These are phyloP conservation scores for Cinclus cinclus DNA, from an alignment of 2,113 vertebrate species.

Conservation along the genomic window DNA sequence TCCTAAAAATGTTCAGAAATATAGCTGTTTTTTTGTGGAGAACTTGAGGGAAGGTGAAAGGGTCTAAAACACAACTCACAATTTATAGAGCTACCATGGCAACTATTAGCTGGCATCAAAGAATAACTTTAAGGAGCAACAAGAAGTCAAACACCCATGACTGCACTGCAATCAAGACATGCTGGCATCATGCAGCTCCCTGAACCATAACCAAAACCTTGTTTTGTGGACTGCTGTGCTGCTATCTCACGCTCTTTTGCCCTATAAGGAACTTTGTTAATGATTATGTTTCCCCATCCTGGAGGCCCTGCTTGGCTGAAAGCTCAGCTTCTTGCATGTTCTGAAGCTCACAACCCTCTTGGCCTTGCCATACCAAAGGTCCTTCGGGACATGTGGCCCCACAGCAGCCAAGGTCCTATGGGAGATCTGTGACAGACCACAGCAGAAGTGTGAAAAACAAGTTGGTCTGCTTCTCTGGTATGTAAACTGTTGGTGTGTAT, in stretches of 20 bases:
- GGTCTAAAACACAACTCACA: not conserved
- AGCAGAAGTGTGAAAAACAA: not conserved
- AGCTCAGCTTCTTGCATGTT: fast-evolving
- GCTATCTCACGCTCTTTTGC: not conserved
- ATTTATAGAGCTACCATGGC: not conserved
- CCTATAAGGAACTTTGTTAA: not conserved
- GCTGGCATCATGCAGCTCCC: too few relatives aligned
- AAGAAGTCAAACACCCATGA: not conserved
- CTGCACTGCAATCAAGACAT: not conserved
- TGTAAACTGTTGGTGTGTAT: fast-evolving
- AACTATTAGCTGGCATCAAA: not conserved
- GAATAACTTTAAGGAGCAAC: not conserved
- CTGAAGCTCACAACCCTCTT: not conserved
- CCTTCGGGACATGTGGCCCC: fast-evolving
- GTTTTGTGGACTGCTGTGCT: not conserved
- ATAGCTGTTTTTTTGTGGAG: not conserved
- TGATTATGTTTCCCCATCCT: not conserved
- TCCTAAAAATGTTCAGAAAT: not conserved
- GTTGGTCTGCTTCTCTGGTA: not conserved
- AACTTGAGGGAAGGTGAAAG: not conserved
- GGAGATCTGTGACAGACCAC: not conserved
- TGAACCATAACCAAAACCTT: not conserved
- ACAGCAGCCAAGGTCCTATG: not conserved
- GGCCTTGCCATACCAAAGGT: fast-evolving
- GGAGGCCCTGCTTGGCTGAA: not conserved